Evolutionary conservation across 1,140 invertebrate species (phyloP).

Genomic region (Procambarus virginalis): DNA sequence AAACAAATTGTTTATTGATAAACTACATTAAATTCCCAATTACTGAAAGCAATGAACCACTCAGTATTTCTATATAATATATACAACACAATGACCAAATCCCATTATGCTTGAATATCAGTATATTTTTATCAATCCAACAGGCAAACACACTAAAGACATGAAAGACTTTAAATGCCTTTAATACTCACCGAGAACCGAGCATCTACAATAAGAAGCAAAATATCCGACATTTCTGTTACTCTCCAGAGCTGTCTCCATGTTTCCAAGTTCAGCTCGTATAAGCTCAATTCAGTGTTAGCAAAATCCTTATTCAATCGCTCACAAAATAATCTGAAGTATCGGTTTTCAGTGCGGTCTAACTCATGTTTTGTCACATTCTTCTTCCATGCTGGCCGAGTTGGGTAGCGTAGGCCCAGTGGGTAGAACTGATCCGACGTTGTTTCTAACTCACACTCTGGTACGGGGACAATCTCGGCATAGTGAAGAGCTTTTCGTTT

Average conservation of each 20-base stretch:
- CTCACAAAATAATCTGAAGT: slow-evolving; percentile 79
- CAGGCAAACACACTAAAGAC: no score
- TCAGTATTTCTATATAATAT: no score
- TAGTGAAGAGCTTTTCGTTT: slow-evolving; percentile 77
- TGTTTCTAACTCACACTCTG: slow-evolving; percentile 82
- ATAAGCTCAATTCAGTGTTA: slow-evolving; percentile 80
- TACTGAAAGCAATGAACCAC: no score
- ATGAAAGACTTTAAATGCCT: no score
- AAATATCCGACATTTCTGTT: slow-evolving; percentile 90
- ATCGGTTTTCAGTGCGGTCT: slow-evolving; percentile 75
- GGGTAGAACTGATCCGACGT: slow-evolving; percentile 78
- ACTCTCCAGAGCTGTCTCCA: slow-evolving; percentile 96
- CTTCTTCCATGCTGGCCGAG: slow-evolving; percentile 87
- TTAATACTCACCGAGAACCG: slow-evolving; percentile 83
- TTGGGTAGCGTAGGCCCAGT: slow-evolving; percentile 85
- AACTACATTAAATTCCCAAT: no score
- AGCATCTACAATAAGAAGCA: slow-evolving; percentile 89
- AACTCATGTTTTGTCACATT: slow-evolving; percentile 82
- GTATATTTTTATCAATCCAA: no score
- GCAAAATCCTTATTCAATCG: slow-evolving; percentile 76
- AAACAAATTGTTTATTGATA: no score
- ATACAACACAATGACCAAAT: no score
- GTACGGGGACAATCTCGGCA: slow-evolving; percentile 77
- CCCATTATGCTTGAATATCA: no score
- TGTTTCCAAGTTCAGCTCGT: slow-evolving; percentile 93